phyloP scores from a whole-genome alignment of 1,140 invertebrate species.

The Temnothorax curvispinosus region DNA sequence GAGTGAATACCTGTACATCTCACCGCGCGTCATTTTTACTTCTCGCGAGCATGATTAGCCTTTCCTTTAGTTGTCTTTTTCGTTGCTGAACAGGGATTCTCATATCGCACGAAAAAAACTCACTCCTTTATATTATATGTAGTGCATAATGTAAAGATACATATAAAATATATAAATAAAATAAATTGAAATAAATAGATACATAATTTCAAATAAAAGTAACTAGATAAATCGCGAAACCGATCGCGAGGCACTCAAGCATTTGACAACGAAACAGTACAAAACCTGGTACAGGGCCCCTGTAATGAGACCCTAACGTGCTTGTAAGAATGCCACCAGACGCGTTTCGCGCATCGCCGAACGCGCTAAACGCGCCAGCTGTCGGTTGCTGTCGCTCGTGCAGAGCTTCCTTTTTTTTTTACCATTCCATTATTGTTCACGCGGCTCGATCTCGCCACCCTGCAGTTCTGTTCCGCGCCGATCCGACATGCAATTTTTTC shows the following conservation, averaged over 20 bases:
- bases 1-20: constrained; percentile 22
- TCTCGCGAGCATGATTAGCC: constrained; percentile 21
- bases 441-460: constrained; percentile 8
- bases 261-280: constrained; percentile 22
- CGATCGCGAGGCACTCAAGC: constrained; percentile 15
- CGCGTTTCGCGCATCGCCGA: constrained; percentile 81
- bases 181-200: too few relatives aligned
- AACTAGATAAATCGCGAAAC: not conserved
- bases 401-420: constrained; percentile 40
- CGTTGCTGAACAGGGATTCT: constrained; percentile 11
- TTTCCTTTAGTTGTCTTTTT: not conserved
- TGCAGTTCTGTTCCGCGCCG: constrained; percentile 32
- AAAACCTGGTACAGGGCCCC: not conserved
- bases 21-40: constrained; percentile 45
- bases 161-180: too few relatives aligned
- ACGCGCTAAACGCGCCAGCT: constrained; percentile 80
- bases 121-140: not conserved
- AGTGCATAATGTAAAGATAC: too few relatives aligned
- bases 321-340: constrained; percentile 80
- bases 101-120: not conserved
- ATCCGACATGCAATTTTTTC: constrained; percentile 50
- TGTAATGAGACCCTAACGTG: constrained; percentile 76
- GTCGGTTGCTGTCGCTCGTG: constrained; percentile 72
- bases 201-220: not conserved
- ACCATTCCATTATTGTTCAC: constrained; percentile 56